Percentiles rank a stretch among this genome's conserved stretches.
phyloP scores from a whole-genome alignment of 2,113 vertebrate genomes.

The Silurus asotus region DNA sequence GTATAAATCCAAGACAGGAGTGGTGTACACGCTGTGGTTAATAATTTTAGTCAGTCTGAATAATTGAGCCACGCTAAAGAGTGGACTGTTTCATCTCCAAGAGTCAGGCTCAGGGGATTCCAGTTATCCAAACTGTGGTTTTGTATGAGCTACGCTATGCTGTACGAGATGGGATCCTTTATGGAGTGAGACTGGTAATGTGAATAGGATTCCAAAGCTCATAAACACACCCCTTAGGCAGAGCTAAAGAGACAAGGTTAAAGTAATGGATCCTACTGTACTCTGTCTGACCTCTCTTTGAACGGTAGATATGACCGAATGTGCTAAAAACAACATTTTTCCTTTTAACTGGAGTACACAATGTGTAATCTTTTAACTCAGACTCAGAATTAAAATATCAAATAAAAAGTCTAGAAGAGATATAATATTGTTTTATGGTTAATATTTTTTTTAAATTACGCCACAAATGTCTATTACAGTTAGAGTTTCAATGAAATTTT shows the following conservation, averaged over 20 bases:
- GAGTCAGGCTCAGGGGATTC: constrained; percentile 8
- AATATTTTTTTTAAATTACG: neutral
- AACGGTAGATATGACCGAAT: constrained; percentile 4
- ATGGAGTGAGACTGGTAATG: constrained; percentile 2
- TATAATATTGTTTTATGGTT: neutral
- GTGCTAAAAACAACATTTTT: neutral
- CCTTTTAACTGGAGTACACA: neutral
- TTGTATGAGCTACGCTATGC: constrained; percentile 15
- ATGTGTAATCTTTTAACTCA: neutral
- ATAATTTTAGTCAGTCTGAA: constrained; percentile 17
- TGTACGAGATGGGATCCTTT: constrained; percentile 10
- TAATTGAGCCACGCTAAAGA: constrained; percentile 8
- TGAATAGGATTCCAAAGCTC: constrained; percentile 29
- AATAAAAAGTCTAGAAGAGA: neutral
- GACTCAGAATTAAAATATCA: neutral
- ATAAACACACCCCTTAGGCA: constrained; percentile 25
- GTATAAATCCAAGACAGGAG: neutral
- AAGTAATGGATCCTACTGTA: constrained; percentile 19
- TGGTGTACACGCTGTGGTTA: constrained; percentile 19
- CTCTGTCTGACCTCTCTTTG: neutral
- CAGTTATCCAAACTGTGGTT: constrained; percentile 29
- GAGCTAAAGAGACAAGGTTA: constrained; percentile 21
- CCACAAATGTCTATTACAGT: neutral
- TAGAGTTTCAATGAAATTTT: neutral
- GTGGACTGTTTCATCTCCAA: constrained; percentile 15